Evolutionary conservation across 2,888 invertebrate genomes (phyloP).

Genomic region (Gerosis bhagava): DNA sequence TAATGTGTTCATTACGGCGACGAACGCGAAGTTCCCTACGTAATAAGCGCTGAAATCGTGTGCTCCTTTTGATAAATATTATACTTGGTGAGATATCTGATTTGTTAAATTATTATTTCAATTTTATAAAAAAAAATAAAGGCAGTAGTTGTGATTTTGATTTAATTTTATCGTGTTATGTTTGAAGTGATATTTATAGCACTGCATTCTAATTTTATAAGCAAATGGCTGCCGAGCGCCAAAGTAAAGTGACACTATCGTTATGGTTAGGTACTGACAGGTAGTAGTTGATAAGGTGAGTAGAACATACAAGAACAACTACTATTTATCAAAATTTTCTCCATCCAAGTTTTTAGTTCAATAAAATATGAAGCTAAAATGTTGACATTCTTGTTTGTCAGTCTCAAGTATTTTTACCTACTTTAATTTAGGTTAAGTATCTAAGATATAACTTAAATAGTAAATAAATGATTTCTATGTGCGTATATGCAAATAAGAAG

Average conservation of each 20-base stretch:
- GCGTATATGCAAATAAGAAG: no score
- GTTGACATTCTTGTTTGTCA: no score
- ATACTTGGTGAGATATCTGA: conserved; percentile 69
- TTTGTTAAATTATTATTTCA: conserved; percentile 42
- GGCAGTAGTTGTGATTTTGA: conserved; percentile 23
- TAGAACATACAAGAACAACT: no score
- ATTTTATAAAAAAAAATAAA: no score
- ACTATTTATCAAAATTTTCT: no score
- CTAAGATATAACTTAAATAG: no score
- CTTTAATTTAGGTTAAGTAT: no score
- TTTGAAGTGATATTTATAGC: conserved; percentile 58
- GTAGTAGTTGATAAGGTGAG: no score
- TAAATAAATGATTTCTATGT: no score
- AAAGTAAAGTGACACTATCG: conserved; percentile 54
- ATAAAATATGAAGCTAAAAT: no score
- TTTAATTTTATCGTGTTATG: conserved; percentile 29
- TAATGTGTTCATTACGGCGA: conserved; percentile 65
- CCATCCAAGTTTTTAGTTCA: no score
- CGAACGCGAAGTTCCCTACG: conserved; percentile 72
- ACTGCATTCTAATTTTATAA: conserved; percentile 76
- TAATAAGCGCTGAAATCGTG: conserved; percentile 82
- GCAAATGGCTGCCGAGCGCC: conserved; percentile 81
- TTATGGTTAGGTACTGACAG: not conserved
- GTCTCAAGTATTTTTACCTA: no score
- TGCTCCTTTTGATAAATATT: conserved; percentile 68